A percentile compares a stretch with the other conserved stretches of the same genome.
phyloP scores from a whole-genome alignment of 1,140 invertebrate genomes.

The Penaeus vannamei region DNA sequence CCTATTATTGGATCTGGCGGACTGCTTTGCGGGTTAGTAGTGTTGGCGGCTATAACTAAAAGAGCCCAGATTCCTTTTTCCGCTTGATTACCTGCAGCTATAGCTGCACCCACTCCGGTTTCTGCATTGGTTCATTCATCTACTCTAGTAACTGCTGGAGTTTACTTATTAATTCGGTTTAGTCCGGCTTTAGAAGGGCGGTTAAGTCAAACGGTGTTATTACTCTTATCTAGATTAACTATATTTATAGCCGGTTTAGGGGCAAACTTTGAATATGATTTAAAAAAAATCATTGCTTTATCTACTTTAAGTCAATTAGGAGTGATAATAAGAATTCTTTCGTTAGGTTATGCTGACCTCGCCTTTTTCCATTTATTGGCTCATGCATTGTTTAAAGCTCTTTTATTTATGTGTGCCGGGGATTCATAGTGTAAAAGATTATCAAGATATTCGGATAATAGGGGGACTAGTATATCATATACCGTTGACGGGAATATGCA shows the following conservation, averaged over 20 bases:
- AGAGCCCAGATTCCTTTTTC: constrained; percentile 84
- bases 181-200: not conserved
- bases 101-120: constrained; percentile 80
- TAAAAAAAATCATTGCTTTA: constrained; percentile 62
- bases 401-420: constrained; percentile 38
- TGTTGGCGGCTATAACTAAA: too few species aligned
- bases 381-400: constrained; percentile 48
- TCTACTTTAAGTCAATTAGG: constrained; percentile 62
- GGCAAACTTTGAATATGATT: constrained; percentile 56
- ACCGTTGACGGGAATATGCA: not conserved
- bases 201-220: not conserved
- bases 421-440: constrained; percentile 38
- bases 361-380: constrained; percentile 42
- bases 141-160: constrained; percentile 79
- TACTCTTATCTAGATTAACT: constrained; percentile 42
- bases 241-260: constrained; percentile 40
- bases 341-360: not conserved
- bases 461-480: not conserved
- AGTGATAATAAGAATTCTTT: constrained; percentile 35
- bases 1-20: too few species aligned
- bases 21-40: too few species aligned
- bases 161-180: constrained; percentile 80
- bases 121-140: constrained; percentile 83
- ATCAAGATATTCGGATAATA: constrained; percentile 32
- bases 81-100: constrained; percentile 79